Base-by-base conservation (phyloP, 2,113 vertebrate species). In the Xenopus laevis region DNA sequence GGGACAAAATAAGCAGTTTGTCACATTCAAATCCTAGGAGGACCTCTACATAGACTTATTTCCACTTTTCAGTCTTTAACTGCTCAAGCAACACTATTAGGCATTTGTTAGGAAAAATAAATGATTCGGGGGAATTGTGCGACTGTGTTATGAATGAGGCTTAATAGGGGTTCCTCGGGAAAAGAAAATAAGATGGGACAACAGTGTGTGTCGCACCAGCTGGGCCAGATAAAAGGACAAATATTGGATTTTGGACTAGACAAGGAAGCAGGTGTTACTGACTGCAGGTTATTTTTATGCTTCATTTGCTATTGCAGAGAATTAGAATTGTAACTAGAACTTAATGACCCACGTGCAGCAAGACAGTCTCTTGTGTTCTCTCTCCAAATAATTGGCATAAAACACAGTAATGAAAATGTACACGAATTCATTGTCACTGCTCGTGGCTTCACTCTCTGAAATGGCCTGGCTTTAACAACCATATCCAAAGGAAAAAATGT, bases 381-480 rank as follows among this genome's bases (percentile, higher is more conserved):
- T 85, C 82, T 82, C 83, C 87, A 82, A 81, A 85, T 81, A 86
- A 52, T 23, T 57, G 78, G 85, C 84, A 76, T 77, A 85, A 81
- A 86, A 87, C 82, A 82, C 84, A 85, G 86, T 88, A 88, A 88
- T 88, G 84, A 89, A 89, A 83, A 84, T 2, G 1, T 86, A 77
- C 72, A 64, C 71, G 59, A 65, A 80, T 65, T 82, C 83, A 76
- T 70, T 64, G 9, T 83, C 79, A 78, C 79, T 72, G 65, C 69
- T 72, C 11, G 47, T 4, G 15, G 15, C 47, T 27, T 27, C 23
- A 50, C 47, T 50, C 15, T 13, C 47, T 50, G 47, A 50, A 13
- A 16, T 50, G 47, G 15, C 0, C 47, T 50, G 47, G 10, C 47
- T 50, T 50, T 50, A 50, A 10, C 47, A 50, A 2, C 47, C 15